Percentiles rank a stretch among this genome's conserved stretches.
phyloP scores from a whole-genome alignment of 1,140 invertebrate species.

The Orussus abietinus region DNA sequence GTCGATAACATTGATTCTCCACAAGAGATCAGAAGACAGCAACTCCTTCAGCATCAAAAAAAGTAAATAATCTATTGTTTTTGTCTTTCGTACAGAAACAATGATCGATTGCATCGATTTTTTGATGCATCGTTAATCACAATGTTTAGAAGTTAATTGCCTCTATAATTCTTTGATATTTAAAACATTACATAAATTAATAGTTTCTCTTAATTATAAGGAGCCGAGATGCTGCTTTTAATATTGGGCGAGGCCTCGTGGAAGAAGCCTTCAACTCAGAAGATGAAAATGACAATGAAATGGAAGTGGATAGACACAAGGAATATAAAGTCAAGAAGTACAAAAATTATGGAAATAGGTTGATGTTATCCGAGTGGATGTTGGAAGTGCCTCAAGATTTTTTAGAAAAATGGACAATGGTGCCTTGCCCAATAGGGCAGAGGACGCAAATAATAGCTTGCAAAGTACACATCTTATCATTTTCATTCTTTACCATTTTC shows the following conservation, averaged over 20 bases:
- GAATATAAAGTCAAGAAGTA: conserved; percentile 15
- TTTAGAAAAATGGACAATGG: conserved; percentile 72
- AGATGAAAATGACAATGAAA: conserved; percentile 35
- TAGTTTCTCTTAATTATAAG: too few species aligned
- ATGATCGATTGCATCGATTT: conserved; percentile 2
- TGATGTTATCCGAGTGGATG: conserved; percentile 91
- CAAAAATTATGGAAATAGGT: conserved; percentile 38
- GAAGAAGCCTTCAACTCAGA: conserved; percentile 32
- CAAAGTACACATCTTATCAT: conserved; percentile 54
- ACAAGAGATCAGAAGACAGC: conserved; percentile 42
- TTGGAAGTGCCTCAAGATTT: conserved; percentile 79
- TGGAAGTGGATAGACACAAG: conserved; percentile 29
- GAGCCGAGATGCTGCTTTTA: conserved; percentile 34
- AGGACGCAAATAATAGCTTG: conserved; percentile 73
- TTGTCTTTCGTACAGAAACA: conserved; percentile 4
- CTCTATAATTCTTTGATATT: conserved; percentile 12
- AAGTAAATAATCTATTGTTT: conserved; percentile 26
- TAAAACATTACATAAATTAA: too few species aligned
- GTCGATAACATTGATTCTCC: conserved; percentile 32
- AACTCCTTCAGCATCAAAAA: conserved; percentile 38
- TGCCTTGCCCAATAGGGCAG: conserved; percentile 78
- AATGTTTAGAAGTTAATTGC: conserved; percentile 2
- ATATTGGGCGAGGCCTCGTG: conserved; percentile 34
- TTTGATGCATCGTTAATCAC: conserved; percentile 7
- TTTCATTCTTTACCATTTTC: background rate